These are phyloP conservation scores for Mythimna pallens DNA, from an alignment of 2,888 invertebrate genomes.

Conservation along the genomic window DNA sequence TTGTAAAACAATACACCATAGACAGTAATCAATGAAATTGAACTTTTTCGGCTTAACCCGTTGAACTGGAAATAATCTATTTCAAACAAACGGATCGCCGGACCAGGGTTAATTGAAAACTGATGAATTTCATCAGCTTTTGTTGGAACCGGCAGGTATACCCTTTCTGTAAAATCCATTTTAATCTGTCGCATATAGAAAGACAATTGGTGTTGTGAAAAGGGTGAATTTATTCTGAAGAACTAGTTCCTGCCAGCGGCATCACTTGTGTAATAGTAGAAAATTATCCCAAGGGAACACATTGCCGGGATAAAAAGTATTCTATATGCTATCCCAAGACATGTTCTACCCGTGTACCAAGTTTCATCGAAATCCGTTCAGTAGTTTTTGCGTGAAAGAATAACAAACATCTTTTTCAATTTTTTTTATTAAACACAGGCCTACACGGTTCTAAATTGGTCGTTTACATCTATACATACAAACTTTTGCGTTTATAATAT, in stretches of 20 bases:
- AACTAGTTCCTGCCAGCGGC: neutral
- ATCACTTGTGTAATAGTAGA: too few species aligned
- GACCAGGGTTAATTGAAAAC: constrained; percentile 76
- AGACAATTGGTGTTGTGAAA: constrained; percentile 50
- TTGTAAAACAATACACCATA: constrained; percentile 53
- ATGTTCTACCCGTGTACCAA: too few species aligned
- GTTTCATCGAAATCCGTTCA: too few species aligned
- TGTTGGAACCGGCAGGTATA: constrained; percentile 53
- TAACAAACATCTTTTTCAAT: too few species aligned
- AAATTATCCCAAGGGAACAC: too few species aligned
- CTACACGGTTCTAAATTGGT: too few species aligned
- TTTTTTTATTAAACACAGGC: too few species aligned
- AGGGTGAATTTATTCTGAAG: constrained; percentile 44
- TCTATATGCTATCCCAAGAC: too few species aligned
- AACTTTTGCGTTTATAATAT: too few species aligned
- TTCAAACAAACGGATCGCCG: constrained; percentile 73
- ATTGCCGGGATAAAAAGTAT: too few species aligned
- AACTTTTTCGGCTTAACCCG: constrained; percentile 70
- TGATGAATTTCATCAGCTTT: constrained; percentile 76
- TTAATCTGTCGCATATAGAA: constrained; percentile 61
- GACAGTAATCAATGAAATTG: constrained; percentile 65
- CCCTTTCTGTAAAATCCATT: constrained; percentile 61
- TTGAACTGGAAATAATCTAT: constrained; percentile 72
- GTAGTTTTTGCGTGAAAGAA: too few species aligned
- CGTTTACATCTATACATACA: too few species aligned